These are phyloP conservation scores for Apostichopus parvimensis DNA, from an alignment of 35 echinoderm and acorn worm species.

Conservation along the genomic window DNA sequence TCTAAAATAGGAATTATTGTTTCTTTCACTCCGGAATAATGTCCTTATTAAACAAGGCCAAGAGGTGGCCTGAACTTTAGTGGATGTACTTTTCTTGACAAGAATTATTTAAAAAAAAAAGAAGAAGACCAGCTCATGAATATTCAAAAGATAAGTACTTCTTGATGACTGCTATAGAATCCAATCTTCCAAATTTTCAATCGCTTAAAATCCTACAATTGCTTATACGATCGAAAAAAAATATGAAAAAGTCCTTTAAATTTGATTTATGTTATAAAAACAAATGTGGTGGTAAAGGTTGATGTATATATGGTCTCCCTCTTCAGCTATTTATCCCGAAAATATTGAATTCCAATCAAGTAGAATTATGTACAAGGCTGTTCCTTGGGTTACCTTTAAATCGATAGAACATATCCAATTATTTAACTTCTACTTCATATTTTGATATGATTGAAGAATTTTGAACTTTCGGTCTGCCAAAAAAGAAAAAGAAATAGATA, in stretches of 20 bases:
- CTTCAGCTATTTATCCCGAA: background rate
- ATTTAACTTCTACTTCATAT: background rate
- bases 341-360: background rate
- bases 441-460: background rate
- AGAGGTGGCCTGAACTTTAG: slow-evolving; percentile 47
- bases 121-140: background rate
- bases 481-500: background rate
- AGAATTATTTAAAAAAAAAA: background rate
- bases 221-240: no score
- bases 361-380: background rate
- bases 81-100: slow-evolving; percentile 22
- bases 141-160: background rate
- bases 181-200: no score
- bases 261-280: no score
- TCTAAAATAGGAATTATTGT: slow-evolving; percentile 60
- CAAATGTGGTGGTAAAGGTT: background rate
- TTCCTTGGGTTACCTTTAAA: background rate
- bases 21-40: slow-evolving; percentile 53
- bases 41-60: slow-evolving; percentile 60
- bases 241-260: no score
- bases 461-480: background rate
- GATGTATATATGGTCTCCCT: background rate
- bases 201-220: no score
- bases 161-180: no score
- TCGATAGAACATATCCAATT: background rate